Base-by-base conservation (phyloP, 2,797 vertebrate genomes). In the Glyptemys insculpta region DNA sequence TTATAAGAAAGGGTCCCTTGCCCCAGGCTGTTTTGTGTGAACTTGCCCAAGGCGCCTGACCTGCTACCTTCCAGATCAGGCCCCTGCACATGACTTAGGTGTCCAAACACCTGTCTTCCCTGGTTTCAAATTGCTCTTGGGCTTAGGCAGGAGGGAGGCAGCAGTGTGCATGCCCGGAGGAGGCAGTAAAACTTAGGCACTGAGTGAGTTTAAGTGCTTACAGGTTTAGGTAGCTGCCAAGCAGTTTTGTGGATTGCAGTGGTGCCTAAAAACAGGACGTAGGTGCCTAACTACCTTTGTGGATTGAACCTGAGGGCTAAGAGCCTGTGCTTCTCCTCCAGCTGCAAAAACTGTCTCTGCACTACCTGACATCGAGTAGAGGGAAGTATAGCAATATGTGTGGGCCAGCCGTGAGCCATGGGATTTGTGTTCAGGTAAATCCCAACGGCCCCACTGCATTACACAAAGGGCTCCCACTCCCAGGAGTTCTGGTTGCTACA, bases 381-480 rank as follows among this genome's bases (percentile, higher is more conserved):
- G 86, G 25, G 8, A 86, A 78, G 68, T 34, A 3, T 5, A 16
- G 9, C 44, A 4, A 15, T 5, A 34, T 49, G 65, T 3, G 0
- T 85, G 85, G 92, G 88, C 91, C 93, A 53, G 90, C 88, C n/a
- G 62, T 53, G 50, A 47, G 53, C 9, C 49, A 0, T 21, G 4
- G 53, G 49, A 79, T 85, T 6, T 15, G 4, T 11, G 2, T 8
- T 25, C 56, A 92, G 80, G 47, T 68, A 8, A 0, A 21, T 54
- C 4, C 49, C 90, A 23, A 0, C 1, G 72, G 68, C 82, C 86
- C 37, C 78, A 7, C 5, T 12, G 0, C 2, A 0, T 5, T 27
- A 65, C 1, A 8, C 34, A 3, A n/a, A 44, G 41, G n/a, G 1
- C 18, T 14, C 53, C 86, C 85, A 53, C 15, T 14, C 53, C 86